phyloP scores from a whole-genome alignment of 2,888 invertebrate species.

The Julus scandinavius region DNA sequence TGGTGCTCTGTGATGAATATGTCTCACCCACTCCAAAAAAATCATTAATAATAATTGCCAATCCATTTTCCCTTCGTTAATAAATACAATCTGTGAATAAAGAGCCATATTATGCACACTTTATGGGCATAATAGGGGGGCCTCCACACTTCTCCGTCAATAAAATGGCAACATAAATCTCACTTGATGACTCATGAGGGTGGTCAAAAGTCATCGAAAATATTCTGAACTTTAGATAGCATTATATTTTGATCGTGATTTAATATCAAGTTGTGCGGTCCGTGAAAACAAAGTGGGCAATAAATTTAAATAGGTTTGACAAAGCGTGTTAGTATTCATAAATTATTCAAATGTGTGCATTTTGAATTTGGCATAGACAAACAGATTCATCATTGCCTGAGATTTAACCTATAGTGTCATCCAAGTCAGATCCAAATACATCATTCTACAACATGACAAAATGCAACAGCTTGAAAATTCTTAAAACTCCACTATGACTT shows the following conservation, averaged over 20 bases:
- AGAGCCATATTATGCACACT: neutral
- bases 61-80: conserved; percentile 27
- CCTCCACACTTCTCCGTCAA: neutral
- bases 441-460: no score
- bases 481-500: no score
- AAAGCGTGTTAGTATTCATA: conserved; percentile 12
- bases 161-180: neutral
- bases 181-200: neutral
- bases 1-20: neutral
- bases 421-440: no score
- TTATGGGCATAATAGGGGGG: neutral
- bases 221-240: neutral
- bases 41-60: conserved; percentile 9
- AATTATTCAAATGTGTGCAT: neutral
- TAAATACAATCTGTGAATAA: conserved; percentile 11
- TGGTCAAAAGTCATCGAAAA: conserved; percentile 1
- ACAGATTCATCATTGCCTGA: no score
- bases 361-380: neutral
- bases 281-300: neutral
- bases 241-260: neutral
- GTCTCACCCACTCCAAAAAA: conserved; percentile 8
- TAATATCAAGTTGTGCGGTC: neutral
- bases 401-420: no score
- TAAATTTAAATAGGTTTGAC: neutral
- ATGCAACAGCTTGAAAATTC: no score